Conservation (phyloP, 2,113 vertebrate genomes). For the Neogobius melanostomus region DNA sequence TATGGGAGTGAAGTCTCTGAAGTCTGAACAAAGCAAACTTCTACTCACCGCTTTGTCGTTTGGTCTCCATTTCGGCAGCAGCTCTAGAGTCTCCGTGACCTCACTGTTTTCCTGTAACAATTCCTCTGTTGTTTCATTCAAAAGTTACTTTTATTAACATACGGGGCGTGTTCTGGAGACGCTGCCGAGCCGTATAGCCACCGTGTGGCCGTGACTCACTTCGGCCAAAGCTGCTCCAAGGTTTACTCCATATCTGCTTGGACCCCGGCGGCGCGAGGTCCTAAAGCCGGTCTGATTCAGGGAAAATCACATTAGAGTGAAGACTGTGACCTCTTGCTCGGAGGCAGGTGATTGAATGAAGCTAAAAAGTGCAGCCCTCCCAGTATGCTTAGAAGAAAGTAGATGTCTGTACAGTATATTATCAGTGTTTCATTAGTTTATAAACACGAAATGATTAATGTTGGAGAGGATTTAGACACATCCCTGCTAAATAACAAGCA, state of each 20-base stretch:
- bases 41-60: constrained; percentile 61
- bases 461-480: too few species aligned
- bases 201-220: constrained; percentile 39
- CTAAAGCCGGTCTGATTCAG: not conserved
- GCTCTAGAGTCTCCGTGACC: not conserved
- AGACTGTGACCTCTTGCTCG: too few species aligned
- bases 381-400: too few species aligned
- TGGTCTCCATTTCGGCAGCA: constrained; percentile 53
- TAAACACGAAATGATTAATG: too few species aligned
- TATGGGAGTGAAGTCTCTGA: not conserved
- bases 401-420: too few species aligned
- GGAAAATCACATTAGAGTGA: not conserved
- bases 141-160: constrained; percentile 16
- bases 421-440: too few species aligned
- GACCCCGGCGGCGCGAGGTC: constrained; percentile 32
- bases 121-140: constrained; percentile 22
- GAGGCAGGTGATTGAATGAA: too few species aligned
- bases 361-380: too few species aligned
- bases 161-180: constrained; percentile 11
- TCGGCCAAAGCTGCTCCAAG: constrained; percentile 33
- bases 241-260: constrained; percentile 28
- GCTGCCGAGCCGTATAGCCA: constrained; percentile 18
- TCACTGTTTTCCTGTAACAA: constrained; percentile 20
- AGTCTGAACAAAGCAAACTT: not conserved
- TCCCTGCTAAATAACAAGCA: too few species aligned